phyloP scores from a whole-genome alignment of 2,113 vertebrate species.

The Dasyornis broadbenti region DNA sequence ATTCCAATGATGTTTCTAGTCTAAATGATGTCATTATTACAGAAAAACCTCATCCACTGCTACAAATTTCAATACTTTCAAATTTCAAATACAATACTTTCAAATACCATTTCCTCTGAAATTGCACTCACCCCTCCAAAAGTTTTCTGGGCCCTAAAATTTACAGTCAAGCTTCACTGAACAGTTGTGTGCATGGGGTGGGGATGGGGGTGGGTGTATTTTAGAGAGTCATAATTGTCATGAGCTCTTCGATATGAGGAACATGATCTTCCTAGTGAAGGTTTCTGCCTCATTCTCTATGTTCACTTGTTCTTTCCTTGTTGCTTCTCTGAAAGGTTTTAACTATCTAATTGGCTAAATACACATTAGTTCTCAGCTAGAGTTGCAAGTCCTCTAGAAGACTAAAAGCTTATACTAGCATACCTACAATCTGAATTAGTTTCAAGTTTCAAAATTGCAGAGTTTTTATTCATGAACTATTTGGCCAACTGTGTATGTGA shows the following conservation, averaged over 20 bases:
- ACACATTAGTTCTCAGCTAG: background rate
- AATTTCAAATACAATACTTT: background rate
- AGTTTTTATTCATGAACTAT: background rate
- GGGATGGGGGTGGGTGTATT: rapidly evolving
- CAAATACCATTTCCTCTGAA: background rate
- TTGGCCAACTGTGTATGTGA: background rate
- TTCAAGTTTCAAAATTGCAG: background rate
- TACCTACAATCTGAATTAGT: background rate
- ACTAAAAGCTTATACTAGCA: background rate
- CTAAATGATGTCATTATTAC: background rate
- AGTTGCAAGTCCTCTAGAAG: background rate
- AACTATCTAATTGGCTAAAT: background rate
- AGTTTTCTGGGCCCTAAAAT: background rate
- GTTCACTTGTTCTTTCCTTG: background rate
- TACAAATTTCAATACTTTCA: background rate
- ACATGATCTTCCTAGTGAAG: background rate
- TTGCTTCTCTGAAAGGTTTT: background rate
- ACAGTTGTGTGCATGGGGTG: background rate
- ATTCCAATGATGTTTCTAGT: background rate
- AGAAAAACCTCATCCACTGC: background rate
- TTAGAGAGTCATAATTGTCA: background rate
- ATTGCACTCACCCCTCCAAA: background rate
- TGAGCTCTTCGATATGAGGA: background rate
- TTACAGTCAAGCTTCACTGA: background rate
- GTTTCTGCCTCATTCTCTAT: background rate